These are phyloP conservation scores for Progne subis DNA, from an alignment of 2,113 vertebrate genomes.

Conservation along the genomic window DNA sequence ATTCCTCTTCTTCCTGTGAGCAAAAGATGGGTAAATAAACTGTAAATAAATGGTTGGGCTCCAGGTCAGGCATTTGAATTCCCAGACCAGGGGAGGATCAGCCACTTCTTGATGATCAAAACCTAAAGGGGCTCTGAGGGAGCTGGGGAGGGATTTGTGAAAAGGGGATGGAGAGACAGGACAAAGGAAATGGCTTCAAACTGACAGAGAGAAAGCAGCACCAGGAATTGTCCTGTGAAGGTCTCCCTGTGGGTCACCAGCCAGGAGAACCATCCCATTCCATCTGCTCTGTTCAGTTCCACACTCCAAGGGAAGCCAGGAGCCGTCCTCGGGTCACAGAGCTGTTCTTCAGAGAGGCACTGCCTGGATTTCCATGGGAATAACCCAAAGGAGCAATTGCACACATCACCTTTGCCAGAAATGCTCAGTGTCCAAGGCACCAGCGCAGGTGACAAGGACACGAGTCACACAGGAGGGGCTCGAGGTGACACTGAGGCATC, in stretches of 20 bases:
- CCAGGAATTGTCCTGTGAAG: background rate
- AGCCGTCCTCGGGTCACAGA: background rate
- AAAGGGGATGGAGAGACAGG: background rate
- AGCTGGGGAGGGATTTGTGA: background rate
- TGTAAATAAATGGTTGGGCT: background rate
- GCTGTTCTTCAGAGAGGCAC: background rate
- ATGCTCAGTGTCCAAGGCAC: background rate
- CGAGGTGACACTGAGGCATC: background rate
- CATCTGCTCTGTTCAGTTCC: slow-evolving; percentile 15
- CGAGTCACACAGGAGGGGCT: background rate
- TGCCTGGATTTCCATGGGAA: background rate
- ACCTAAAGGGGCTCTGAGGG: background rate
- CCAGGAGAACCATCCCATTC: background rate
- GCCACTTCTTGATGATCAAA: background rate
- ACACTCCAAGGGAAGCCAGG: background rate
- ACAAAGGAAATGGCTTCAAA: background rate
- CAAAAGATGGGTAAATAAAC: background rate
- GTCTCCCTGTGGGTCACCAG: fast-evolving
- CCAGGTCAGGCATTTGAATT: background rate
- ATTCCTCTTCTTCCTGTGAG: background rate
- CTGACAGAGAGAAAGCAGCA: background rate
- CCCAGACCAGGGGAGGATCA: background rate
- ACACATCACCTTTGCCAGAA: background rate
- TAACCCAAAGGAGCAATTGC: background rate
- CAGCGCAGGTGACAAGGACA: background rate